These are phyloP conservation scores for Caligus rogercresseyi DNA, from an alignment of 1,140 invertebrate genomes.

Conservation along the genomic window DNA sequence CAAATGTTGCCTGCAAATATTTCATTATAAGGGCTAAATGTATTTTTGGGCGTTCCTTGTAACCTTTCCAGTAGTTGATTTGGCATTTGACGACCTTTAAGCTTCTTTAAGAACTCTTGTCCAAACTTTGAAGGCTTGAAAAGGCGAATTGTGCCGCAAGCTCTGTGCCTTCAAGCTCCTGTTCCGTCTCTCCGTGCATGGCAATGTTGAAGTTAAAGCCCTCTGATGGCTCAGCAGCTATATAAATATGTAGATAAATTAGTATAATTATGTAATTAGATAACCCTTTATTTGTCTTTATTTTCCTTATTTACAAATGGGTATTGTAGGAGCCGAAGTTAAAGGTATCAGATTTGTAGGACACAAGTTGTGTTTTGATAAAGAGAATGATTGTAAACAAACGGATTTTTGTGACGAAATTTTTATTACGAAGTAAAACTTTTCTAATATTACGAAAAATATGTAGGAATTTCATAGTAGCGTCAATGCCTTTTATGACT, in stretches of 20 bases:
- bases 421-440: too few relatives aligned
- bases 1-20: conserved; percentile 61
- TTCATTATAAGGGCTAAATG: too few relatives aligned
- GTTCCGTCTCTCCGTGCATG: conserved; percentile 64
- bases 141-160: conserved; percentile 81
- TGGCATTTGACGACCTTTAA: conserved; percentile 59
- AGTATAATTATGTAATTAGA: background rate
- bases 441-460: too few relatives aligned
- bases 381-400: too few relatives aligned
- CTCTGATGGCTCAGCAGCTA: conserved; percentile 71
- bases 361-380: too few relatives aligned
- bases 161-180: conserved; percentile 73
- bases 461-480: too few relatives aligned
- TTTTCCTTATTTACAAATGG: too few relatives aligned
- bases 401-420: too few relatives aligned
- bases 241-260: conserved; percentile 13
- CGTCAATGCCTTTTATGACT: too few relatives aligned
- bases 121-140: conserved; percentile 85
- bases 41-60: background rate
- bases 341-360: too few relatives aligned
- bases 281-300: too few relatives aligned
- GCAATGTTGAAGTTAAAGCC: conserved; percentile 67
- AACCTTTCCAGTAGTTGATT: conserved; percentile 65
- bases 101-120: conserved; percentile 68
- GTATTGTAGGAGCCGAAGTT: too few relatives aligned